A percentile compares a stretch with the other conserved stretches of the same genome.
phyloP scores from a whole-genome alignment of 2,797 vertebrate species.

The Galaxias olidus region DNA sequence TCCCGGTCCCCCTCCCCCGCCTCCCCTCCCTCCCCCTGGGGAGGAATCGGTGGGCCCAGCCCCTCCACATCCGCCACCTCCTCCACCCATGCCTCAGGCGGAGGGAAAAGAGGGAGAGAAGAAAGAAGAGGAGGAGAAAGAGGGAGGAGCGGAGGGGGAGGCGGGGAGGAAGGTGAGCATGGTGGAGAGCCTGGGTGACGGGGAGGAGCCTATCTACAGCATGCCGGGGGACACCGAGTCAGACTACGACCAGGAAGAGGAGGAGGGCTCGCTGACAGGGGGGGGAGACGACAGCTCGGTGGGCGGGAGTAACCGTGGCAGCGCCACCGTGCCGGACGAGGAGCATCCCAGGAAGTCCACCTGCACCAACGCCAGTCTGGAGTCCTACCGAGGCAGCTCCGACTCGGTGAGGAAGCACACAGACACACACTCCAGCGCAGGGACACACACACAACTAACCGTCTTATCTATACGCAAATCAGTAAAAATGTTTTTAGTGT shows the following conservation, averaged over 20 bases:
- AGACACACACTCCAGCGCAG: conserved; percentile 28
- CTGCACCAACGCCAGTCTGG: conserved; percentile 82
- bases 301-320: conserved; percentile 73
- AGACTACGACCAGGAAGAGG: conserved; percentile 89
- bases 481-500: too few relatives aligned
- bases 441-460: not conserved
- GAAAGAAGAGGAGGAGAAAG: conserved; percentile 26
- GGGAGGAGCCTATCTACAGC: conserved; percentile 84
- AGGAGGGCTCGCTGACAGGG: conserved; percentile 79
- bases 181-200: conserved; percentile 74
- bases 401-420: conserved; percentile 85
- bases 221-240: conserved; percentile 86
- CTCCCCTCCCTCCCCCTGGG: not conserved
- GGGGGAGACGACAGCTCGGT: conserved; percentile 74
- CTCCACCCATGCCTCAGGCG: conserved; percentile 41
- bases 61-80: conserved; percentile 49
- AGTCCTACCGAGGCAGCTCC: conserved; percentile 87
- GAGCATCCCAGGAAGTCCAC: conserved; percentile 83
- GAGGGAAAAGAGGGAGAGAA: conserved; percentile 32
- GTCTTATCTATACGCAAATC: too few relatives aligned
- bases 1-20: not conserved
- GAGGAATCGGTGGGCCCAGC: conserved; percentile 18
- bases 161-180: conserved; percentile 70
- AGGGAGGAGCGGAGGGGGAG: conserved; percentile 28
- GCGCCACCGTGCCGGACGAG: conserved; percentile 70